These are phyloP conservation scores for Ceratina calcarata DNA, from an alignment of 1,140 invertebrate genomes.

Conservation along the genomic window DNA sequence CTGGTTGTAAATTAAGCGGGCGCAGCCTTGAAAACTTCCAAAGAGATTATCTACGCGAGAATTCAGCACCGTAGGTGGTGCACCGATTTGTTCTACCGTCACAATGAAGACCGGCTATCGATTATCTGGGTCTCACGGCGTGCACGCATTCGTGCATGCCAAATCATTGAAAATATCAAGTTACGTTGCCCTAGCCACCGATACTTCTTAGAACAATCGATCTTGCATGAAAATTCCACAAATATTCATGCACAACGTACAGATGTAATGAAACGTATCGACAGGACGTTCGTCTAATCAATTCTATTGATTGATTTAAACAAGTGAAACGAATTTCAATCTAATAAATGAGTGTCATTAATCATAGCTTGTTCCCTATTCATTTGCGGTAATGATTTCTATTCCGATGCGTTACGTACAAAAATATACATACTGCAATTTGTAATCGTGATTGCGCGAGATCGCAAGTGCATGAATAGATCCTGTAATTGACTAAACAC, in stretches of 20 bases:
- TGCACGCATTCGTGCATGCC: background rate
- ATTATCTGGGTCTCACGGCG: constrained; percentile 17
- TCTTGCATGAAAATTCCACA: background rate
- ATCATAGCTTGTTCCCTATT: constrained; percentile 4
- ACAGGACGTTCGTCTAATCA: too few species aligned
- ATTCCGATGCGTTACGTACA: background rate
- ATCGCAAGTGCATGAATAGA: background rate
- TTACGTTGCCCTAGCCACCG: background rate
- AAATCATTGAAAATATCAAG: constrained; percentile 28
- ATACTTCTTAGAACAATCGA: constrained; percentile 7
- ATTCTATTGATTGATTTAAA: background rate
- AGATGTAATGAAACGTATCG: too few species aligned
- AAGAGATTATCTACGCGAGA: constrained; percentile 38
- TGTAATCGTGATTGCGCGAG: background rate
- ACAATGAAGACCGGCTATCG: constrained; percentile 22
- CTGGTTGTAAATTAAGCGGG: constrained; percentile 23
- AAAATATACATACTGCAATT: constrained; percentile 1
- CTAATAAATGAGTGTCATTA: constrained; percentile 1
- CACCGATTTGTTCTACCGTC: constrained; percentile 32
- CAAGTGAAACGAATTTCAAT: background rate
- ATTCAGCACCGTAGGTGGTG: constrained; percentile 36
- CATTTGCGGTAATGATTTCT: background rate
- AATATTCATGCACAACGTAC: too few species aligned
- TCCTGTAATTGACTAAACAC: background rate
- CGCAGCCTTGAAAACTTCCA: constrained; percentile 31